Evolutionary conservation across 2,888 invertebrate genomes (phyloP).

Genomic region (Eilema depressum): DNA sequence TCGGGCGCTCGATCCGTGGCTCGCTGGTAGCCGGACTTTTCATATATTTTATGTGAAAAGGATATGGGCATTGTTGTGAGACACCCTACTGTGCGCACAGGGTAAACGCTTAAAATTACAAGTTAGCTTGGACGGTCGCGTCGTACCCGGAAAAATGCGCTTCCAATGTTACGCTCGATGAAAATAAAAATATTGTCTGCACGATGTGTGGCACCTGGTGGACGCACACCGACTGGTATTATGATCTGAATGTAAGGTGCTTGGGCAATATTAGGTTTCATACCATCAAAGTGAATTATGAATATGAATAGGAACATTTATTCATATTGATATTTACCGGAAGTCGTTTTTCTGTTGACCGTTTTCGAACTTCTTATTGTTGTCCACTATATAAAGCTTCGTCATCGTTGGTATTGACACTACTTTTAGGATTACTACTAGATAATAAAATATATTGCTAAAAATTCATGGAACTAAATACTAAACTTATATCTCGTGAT

Average conservation of each 20-base stretch:
- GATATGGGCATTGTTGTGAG: slow-evolving; percentile 85
- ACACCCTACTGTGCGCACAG: slow-evolving; percentile 78
- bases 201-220: slow-evolving; percentile 57
- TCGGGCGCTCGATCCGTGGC: slow-evolving; percentile 80
- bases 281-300: slow-evolving; percentile 21
- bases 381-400: too few relatives aligned
- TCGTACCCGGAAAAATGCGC: slow-evolving; percentile 76
- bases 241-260: slow-evolving; percentile 26
- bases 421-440: background rate
- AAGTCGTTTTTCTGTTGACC: slow-evolving; percentile 7
- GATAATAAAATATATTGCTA: background rate
- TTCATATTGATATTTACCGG: slow-evolving; percentile 18
- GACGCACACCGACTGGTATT: slow-evolving; percentile 23
- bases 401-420: background rate
- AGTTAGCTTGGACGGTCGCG: slow-evolving; percentile 71
- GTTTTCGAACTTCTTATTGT: background rate
- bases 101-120: slow-evolving; percentile 87
- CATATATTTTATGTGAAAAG: slow-evolving; percentile 87
- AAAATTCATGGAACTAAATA: background rate
- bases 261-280: slow-evolving; percentile 23
- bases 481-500: too few relatives aligned
- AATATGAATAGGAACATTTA: slow-evolving; percentile 21
- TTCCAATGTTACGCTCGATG: slow-evolving; percentile 84
- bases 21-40: slow-evolving; percentile 81
- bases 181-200: slow-evolving; percentile 75